Evolutionary conservation across 2,113 vertebrate species (phyloP).

Genomic region (Salvelinus sp.): DNA sequence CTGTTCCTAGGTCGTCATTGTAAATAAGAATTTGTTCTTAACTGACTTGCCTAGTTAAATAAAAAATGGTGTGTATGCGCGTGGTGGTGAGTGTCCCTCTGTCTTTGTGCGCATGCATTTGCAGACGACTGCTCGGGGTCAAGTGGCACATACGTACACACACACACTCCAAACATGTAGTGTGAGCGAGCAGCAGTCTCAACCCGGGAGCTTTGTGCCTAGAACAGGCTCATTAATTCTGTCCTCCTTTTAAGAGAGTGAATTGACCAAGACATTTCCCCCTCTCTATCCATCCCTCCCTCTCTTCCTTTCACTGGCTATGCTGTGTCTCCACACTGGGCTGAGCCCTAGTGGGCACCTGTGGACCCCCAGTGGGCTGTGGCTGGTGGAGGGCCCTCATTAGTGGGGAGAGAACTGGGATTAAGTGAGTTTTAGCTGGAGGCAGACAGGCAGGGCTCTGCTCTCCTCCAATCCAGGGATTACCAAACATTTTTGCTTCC

Average conservation of each 20-base stretch:
- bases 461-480: background rate
- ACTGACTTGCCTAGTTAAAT: too few species aligned
- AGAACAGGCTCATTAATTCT: conserved; percentile 65
- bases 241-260: conserved; percentile 49
- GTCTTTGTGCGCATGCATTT: conserved; percentile 32
- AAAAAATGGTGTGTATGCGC: background rate
- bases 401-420: conserved; percentile 30
- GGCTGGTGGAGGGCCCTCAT: conserved; percentile 50
- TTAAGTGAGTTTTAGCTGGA: background rate
- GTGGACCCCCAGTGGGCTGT: conserved; percentile 16
- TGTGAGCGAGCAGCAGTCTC: conserved; percentile 46
- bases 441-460: background rate
- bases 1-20: too few species aligned
- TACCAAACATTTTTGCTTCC: too few species aligned
- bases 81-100: background rate
- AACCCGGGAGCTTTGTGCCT: conserved; percentile 45
- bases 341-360: conserved; percentile 6
- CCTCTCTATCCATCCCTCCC: background rate
- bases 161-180: conserved; percentile 23
- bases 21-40: too few species aligned
- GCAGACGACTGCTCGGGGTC: conserved; percentile 52
- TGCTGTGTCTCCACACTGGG: conserved; percentile 14
- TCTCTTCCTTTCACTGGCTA: conserved; percentile 27
- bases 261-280: conserved; percentile 38
- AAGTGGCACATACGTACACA: conserved; percentile 30